Conservation (phyloP, 2,888 invertebrate species). For the Poecilobothrus nobilitatus region DNA sequence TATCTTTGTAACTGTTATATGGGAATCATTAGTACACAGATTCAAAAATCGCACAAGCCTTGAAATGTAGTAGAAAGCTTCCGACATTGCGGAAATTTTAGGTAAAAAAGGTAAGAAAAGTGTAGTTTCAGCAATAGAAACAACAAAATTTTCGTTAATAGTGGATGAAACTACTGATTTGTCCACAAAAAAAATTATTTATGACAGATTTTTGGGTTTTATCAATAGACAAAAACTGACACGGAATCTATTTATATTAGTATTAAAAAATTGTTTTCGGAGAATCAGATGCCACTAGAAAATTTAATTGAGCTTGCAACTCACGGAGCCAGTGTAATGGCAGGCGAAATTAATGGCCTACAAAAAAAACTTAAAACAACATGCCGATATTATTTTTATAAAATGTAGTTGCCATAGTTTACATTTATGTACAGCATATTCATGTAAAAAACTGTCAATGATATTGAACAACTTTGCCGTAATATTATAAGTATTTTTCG, state of each 20-base stretch:
- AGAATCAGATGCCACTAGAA: neutral
- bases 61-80: too few relatives aligned
- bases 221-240: neutral
- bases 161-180: conserved; percentile 7
- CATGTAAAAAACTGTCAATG: conserved; percentile 10
- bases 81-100: too few relatives aligned
- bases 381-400: conserved; percentile 7
- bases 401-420: conserved; percentile 13
- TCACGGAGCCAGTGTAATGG: conserved; percentile 10
- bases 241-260: neutral
- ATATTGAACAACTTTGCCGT: conserved; percentile 9
- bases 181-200: neutral
- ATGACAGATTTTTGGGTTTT: conserved; percentile 7
- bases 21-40: too few relatives aligned
- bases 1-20: too few relatives aligned
- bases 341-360: neutral
- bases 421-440: conserved; percentile 10
- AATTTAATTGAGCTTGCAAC: conserved; percentile 7
- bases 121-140: neutral
- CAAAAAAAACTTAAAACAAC: conserved; percentile 8
- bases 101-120: too few relatives aligned
- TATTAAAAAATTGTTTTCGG: too few relatives aligned
- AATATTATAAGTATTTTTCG: conserved; percentile 10
- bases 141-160: conserved; percentile 9
- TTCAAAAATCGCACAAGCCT: too few relatives aligned